Evolutionary conservation across 2,797 vertebrate genomes (phyloP).

Genomic region (Buceros bicornis): DNA sequence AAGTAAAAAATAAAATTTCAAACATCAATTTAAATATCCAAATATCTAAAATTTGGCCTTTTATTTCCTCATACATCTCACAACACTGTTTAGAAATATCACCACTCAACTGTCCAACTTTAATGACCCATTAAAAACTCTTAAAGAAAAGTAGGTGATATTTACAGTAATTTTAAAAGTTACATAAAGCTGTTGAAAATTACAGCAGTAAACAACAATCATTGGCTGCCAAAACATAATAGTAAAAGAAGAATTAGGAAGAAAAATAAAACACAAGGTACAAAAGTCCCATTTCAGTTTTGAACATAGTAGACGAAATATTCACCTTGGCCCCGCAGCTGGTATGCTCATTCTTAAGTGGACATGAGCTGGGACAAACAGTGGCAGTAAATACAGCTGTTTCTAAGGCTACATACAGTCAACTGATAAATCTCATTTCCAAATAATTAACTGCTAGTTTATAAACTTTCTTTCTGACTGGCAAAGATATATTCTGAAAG

Average conservation of each 20-base stretch:
- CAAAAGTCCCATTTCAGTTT: not conserved
- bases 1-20: not conserved
- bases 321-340: not conserved
- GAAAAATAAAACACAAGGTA: not conserved
- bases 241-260: not conserved
- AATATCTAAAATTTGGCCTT: not conserved
- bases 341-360: not conserved
- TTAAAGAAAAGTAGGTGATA: not conserved
- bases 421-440: not conserved
- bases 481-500: not conserved
- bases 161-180: not conserved
- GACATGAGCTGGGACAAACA: not conserved
- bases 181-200: not conserved
- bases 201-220: not conserved
- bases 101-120: not conserved
- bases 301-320: not conserved
- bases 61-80: not conserved
- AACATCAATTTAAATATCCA: not conserved
- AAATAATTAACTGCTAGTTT: not conserved
- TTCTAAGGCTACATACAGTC: not conserved
- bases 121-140: not conserved
- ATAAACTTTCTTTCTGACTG: not conserved
- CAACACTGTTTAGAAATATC: not conserved
- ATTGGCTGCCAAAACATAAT: not conserved
- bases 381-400: not conserved